Evolutionary conservation across 2,113 vertebrate genomes (phyloP).

Genomic region (Merops nubicus): DNA sequence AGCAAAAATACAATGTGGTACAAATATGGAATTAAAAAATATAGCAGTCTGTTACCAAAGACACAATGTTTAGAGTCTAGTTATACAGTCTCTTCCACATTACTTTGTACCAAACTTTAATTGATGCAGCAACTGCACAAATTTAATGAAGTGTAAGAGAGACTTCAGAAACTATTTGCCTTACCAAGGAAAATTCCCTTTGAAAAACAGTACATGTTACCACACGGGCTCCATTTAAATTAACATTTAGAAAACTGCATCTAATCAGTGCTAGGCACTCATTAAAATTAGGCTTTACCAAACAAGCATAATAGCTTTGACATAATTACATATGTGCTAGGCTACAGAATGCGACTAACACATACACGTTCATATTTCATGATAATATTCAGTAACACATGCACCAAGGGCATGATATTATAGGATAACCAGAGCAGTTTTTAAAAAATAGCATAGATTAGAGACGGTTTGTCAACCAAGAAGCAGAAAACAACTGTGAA

Average conservation of each 20-base stretch:
- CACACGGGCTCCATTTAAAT: neutral
- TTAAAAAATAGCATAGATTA: neutral
- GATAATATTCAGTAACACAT: neutral
- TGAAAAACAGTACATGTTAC: neutral
- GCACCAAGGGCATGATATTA: neutral
- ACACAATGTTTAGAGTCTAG: neutral
- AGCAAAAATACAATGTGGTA: neutral
- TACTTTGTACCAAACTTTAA: neutral
- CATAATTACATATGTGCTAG: neutral
- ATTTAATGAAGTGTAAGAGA: neutral
- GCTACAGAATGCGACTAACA: neutral
- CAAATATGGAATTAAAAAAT: neutral
- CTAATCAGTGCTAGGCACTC: neutral
- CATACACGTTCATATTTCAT: neutral
- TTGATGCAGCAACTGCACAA: neutral
- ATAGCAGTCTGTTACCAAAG: neutral
- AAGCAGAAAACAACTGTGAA: neutral
- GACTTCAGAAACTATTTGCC: neutral
- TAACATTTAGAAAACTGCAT: neutral
- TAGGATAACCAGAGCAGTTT: neutral
- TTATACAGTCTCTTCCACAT: neutral
- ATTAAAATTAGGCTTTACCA: neutral
- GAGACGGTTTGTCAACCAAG: neutral
- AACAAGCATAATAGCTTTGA: neutral
- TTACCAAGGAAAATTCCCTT: neutral